Evolutionary conservation across 2,797 vertebrate genomes (phyloP).

Genomic region (Lepilemur septentrionalis): DNA sequence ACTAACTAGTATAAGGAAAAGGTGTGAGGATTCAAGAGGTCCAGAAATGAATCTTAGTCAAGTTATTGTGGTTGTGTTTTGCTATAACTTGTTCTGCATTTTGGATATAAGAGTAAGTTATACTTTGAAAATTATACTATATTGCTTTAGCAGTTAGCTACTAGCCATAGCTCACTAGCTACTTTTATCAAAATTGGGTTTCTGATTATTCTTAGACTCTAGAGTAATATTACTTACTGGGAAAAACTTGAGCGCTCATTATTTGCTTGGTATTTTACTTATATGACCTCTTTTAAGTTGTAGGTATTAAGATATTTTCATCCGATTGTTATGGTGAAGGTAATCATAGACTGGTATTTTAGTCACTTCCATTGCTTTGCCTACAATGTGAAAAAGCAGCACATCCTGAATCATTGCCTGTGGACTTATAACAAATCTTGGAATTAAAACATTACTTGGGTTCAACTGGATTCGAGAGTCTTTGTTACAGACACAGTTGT

Average conservation of each 20-base stretch:
- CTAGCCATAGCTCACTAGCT: not conserved
- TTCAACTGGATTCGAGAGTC: conserved; percentile 9
- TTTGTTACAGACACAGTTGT: not conserved
- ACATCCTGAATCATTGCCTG: not conserved
- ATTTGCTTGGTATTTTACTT: not conserved
- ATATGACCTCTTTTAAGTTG: not conserved
- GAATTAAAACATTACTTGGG: not conserved
- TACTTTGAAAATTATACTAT: not conserved
- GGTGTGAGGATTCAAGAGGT: not conserved
- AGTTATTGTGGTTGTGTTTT: not conserved
- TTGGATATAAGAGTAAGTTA: not conserved
- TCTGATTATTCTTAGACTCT: not conserved
- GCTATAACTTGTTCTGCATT: not conserved
- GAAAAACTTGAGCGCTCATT: not conserved
- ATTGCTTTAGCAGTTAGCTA: not conserved
- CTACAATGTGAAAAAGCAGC: not conserved
- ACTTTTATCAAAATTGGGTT: conserved; percentile 14
- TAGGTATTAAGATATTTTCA: not conserved
- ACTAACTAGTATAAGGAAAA: not conserved
- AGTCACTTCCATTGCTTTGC: not conserved
- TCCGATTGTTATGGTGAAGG: not conserved
- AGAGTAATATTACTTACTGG: not conserved
- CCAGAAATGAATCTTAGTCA: not conserved
- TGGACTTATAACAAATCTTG: not conserved
- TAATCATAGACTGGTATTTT: not conserved